phyloP scores from a whole-genome alignment of 2,888 invertebrate genomes.

The Iphiclides podalirius region DNA sequence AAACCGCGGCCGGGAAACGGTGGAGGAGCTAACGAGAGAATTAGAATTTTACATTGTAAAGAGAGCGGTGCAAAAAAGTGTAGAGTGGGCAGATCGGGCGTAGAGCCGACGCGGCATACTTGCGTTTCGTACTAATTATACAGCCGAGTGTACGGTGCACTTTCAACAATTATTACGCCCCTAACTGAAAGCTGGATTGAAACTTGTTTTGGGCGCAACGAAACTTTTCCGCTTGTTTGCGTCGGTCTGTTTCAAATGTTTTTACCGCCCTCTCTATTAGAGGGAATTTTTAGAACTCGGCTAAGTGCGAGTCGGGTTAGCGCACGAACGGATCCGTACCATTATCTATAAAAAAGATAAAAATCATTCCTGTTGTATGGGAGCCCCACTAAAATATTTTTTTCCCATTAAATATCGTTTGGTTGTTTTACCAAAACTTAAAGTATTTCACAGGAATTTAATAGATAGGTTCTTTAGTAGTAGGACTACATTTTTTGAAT shows the following conservation, averaged over 20 bases:
- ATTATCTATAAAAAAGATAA: too few relatives aligned
- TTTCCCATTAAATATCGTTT: too few relatives aligned
- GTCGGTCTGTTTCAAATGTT: neutral
- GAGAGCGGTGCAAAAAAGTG: slow-evolving; percentile 33
- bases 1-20: slow-evolving; percentile 39
- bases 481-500: too few relatives aligned
- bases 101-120: slow-evolving; percentile 31
- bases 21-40: slow-evolving; percentile 56
- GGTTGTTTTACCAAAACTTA: too few relatives aligned
- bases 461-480: too few relatives aligned
- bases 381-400: too few relatives aligned
- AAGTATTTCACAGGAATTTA: too few relatives aligned
- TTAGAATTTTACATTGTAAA: slow-evolving; percentile 69
- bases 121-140: slow-evolving; percentile 43
- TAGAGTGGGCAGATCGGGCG: slow-evolving; percentile 29
- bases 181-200: neutral
- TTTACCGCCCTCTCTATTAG: too few relatives aligned
- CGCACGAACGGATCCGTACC: too few relatives aligned
- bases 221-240: neutral
- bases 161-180: slow-evolving; percentile 27
- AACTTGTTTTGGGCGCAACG: neutral
- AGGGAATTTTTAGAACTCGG: too few relatives aligned
- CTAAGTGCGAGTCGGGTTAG: too few relatives aligned
- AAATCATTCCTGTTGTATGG: too few relatives aligned
- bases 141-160: slow-evolving; percentile 29